A percentile compares a stretch with the other conserved stretches of the same genome.
Conservation (phyloP, 2,113 vertebrate genomes). For the Epinephelus cyanopodus region DNA sequence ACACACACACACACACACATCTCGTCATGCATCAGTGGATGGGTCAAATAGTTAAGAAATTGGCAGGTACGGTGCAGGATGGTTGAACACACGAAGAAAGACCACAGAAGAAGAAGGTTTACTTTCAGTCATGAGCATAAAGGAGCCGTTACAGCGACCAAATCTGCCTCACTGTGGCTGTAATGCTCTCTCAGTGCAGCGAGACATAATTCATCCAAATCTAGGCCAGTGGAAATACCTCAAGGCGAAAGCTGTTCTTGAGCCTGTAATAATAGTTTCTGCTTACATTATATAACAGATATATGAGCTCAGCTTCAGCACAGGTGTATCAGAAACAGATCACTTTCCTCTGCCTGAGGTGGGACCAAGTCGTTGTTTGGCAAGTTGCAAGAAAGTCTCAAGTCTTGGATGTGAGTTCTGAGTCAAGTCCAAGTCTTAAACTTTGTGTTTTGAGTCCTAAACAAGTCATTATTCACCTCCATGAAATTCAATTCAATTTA, state of each 20-base stretch:
- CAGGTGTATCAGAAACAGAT: not conserved
- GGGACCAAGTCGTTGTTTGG: not conserved
- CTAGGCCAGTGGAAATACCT: slow-evolving; percentile 14
- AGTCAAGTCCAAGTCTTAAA: not conserved
- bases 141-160: not conserved
- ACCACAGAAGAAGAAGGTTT: slow-evolving; percentile 28
- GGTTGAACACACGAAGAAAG: slow-evolving; percentile 15
- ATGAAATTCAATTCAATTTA: no score
- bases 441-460: not conserved
- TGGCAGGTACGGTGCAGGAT: not conserved
- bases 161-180: slow-evolving; percentile 19
- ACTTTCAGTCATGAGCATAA: slow-evolving; percentile 9
- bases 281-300: not conserved
- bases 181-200: slow-evolving; percentile 10
- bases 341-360: not conserved
- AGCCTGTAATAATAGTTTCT: slow-evolving; percentile 18
- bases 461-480: not conserved
- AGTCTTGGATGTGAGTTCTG: not conserved
- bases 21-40: slow-evolving; percentile 22
- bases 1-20: slow-evolving; percentile 34
- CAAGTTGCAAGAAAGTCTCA: not conserved
- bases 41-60: slow-evolving; percentile 42
- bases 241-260: not conserved
- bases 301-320: not conserved
- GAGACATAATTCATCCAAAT: slow-evolving; percentile 4